Base-by-base conservation (phyloP, 2,888 invertebrate genomes). In the Tanytarsus gracilentus region DNA sequence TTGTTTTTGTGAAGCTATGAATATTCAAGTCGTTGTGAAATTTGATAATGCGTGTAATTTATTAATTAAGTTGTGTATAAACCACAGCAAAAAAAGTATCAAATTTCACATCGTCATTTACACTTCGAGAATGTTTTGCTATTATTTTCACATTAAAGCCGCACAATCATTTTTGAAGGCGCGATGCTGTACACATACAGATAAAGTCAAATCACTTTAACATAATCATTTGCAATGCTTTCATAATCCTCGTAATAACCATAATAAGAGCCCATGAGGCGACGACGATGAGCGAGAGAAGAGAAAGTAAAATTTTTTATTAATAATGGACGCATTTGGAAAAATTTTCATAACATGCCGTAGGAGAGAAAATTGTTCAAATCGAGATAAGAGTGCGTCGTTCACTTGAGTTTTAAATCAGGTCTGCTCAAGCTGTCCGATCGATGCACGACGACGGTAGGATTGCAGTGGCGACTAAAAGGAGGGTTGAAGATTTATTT, bases 281-380 rank as follows among this genome's bases (percentile, higher is more conserved):
- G 33, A 33, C n/a, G 33, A 33, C n/a, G 33, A 33, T 33, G 33
- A 11, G 33, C 3, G n/a, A 4, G 33, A 29, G 29, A 29, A 29
- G 29, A 29, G 3, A 33, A n/a, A 33, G n/a, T 11, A n/a, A 33
- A 33, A 4, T 33, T 9, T n/a, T 56, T 56, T 56, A 56, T 56
- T 56, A 40, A 56, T 56, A 40, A 56, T 56, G 40, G 21, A 16
- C 53, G 16, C 25, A 53, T 29, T 36, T 26, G 49, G 27, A 49
- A n/a, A n/a, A n/a, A n/a, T n/a, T 49, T 49, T 49, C 49, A 49
- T 49, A 49, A 25, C n/a, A 40, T 40, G 30, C 30, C 9, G 6
- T 4, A n/a, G n/a, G n/a, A n/a, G n/a, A 33, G 21, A 11, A 30
- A 33, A 8, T 18, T 16, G 14, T 27, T 48, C 39, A 55, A 48